Percentiles rank a stretch among this genome's conserved stretches.
These are phyloP conservation scores for Ovis canadensis DNA, from an alignment of 2,113 vertebrate genomes.

Conservation along the genomic window DNA sequence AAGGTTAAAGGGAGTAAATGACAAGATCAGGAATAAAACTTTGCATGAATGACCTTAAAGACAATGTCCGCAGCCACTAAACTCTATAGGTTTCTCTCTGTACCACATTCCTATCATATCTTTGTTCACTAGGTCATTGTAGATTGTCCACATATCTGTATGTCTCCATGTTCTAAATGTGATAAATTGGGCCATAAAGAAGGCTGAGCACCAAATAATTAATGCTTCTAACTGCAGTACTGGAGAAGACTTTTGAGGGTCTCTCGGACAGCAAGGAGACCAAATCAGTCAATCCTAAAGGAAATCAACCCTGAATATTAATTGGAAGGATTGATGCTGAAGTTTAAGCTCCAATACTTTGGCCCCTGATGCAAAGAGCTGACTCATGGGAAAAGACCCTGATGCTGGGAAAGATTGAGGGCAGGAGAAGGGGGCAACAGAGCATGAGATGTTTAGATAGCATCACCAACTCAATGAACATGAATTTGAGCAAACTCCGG, in stretches of 20 bases:
- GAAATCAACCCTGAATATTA: neutral
- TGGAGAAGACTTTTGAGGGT: neutral
- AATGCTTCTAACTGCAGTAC: neutral
- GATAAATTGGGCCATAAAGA: neutral
- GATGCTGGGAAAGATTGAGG: neutral
- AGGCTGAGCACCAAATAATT: neutral
- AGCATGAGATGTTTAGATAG: neutral
- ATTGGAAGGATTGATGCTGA: neutral
- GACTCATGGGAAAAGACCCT: neutral
- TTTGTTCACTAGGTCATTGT: neutral
- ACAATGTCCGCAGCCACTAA: neutral
- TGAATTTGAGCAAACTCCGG: neutral
- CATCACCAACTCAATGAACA: neutral
- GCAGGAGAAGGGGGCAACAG: neutral
- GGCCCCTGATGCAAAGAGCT: neutral
- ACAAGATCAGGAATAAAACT: neutral
- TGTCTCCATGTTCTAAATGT: neutral
- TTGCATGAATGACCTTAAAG: neutral
- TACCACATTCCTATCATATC: neutral
- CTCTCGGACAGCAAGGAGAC: neutral
- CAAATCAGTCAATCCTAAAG: neutral
- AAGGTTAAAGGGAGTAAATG: neutral
- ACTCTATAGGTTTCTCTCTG: neutral
- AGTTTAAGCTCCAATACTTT: neutral
- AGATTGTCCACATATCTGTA: neutral